These are phyloP conservation scores for Pollachius pollachius DNA, from an alignment of 2,113 vertebrate species.

Conservation along the genomic window DNA sequence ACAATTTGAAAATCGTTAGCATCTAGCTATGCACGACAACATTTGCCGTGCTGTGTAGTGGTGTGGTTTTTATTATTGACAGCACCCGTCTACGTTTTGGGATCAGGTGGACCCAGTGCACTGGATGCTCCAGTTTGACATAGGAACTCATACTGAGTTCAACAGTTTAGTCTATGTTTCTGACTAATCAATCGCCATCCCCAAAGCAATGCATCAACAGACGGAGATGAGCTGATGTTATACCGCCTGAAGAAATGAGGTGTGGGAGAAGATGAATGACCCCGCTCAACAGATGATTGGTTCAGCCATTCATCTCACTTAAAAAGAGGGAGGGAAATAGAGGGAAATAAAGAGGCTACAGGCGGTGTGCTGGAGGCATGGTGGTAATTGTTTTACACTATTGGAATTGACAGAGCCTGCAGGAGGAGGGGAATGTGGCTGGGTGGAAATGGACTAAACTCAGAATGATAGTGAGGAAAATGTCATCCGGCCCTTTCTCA, in stretches of 20 bases:
- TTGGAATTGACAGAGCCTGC: background rate
- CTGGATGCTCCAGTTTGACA: no score
- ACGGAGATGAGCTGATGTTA: background rate
- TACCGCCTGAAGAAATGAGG: background rate
- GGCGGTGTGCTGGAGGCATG: no score
- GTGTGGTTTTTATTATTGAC: no score
- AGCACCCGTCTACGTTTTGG: no score
- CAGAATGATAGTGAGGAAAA: background rate
- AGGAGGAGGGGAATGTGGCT: background rate
- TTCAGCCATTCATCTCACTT: background rate
- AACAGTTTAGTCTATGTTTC: background rate
- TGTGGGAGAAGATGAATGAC: background rate
- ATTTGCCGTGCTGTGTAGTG: no score
- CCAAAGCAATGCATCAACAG: no score
- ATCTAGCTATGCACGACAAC: no score
- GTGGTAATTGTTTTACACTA: background rate
- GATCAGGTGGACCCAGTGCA: no score
- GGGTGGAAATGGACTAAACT: no score
- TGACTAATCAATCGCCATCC: background rate
- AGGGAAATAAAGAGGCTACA: background rate
- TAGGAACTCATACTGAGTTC: no score
- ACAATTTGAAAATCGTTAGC: no score
- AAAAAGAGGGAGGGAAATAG: background rate
- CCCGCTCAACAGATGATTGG: background rate
- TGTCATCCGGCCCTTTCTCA: background rate